Percentiles rank a stretch among this genome's conserved stretches.
phyloP scores from a whole-genome alignment of 2,888 invertebrate species.

The Amphipyra berbera region DNA sequence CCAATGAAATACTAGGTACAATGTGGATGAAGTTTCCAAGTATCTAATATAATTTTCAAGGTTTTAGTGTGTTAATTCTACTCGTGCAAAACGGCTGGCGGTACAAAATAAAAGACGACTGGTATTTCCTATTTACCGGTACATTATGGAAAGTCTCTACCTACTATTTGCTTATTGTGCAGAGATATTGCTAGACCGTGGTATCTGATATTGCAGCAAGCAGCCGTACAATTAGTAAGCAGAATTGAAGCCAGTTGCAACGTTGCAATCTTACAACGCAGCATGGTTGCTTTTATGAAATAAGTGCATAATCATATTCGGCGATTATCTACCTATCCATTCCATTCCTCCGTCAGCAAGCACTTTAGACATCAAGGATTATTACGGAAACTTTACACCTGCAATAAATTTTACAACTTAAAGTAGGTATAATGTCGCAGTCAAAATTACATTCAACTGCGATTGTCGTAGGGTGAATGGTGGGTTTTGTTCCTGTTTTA shows the following conservation, averaged over 20 bases:
- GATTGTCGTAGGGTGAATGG: conserved; percentile 7
- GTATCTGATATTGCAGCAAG: conserved; percentile 51
- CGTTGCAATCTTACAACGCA: conserved; percentile 33
- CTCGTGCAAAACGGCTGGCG: background rate
- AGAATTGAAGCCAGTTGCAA: conserved; percentile 37
- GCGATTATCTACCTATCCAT: conserved; percentile 17
- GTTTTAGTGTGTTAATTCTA: too few relatives aligned
- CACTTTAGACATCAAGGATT: conserved; percentile 5
- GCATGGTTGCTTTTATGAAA: conserved; percentile 35
- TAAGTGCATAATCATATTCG: conserved; percentile 43
- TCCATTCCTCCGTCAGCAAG: conserved; percentile 3
- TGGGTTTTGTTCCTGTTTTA: background rate
- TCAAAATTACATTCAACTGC: background rate
- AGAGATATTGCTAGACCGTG: conserved; percentile 26
- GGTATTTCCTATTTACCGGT: conserved; percentile 33
- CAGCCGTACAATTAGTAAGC: conserved; percentile 45
- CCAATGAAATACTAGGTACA: too few relatives aligned
- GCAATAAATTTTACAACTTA: conserved; percentile 18
- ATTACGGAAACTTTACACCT: conserved; percentile 14
- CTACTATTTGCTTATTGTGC: conserved; percentile 13
- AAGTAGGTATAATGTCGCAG: conserved; percentile 8
- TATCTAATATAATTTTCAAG: too few relatives aligned
- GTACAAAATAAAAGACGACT: conserved; percentile 9
- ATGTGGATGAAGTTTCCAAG: too few relatives aligned
- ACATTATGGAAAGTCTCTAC: conserved; percentile 2